Evolutionary conservation across 1,140 invertebrate genomes (phyloP), one percentile per base, ranked within the genome.

Genomic region (Orchesella cincta): DNA sequence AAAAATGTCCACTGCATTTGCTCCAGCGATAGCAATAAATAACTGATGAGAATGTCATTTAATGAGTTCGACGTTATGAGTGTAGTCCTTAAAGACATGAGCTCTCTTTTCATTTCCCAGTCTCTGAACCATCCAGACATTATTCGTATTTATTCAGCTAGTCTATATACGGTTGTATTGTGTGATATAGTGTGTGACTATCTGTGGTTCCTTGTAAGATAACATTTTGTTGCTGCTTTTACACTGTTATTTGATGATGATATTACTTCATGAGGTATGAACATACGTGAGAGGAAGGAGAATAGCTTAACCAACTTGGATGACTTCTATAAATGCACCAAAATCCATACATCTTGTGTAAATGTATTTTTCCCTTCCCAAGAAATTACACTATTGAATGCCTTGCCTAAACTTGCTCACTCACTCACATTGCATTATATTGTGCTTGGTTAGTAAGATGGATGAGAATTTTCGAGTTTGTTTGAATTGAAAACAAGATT

Each of bases 401-500:
- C 23, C 52, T 23, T 57, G 23, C 23, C 12, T 57, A 57, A 57
- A 57, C 39, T 46, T 18, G 23, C 3, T n/a, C 52, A 26, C 52
- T 57, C 8, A n/a, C 52, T 57, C 23, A 67, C 29, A 67, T 67
- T 67, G 33, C 28, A 12, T 67, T 18, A 71, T 29, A 73, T 73
- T 73, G 71, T n/a, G 36, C 71, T 73, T 73, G 71, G 71, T 73
- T 36, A 39, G 71, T 73, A 67, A 67, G 71, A 73, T 71, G 34
- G 67, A 73, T 73, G 71, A 28, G 71, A 73, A 51, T 39, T 73
- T 73, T 73, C 39, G 51, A 79, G 78, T 79, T 79, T 79, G 78
- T 79, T 79, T 79, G 78, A 79, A 79, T 79, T 79, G 26, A 79
- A 79, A 79, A 79, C 78, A 79, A 79, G 78, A 76, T 79, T 79